phyloP scores from a whole-genome alignment of 2,797 vertebrate genomes.

The Thunnus albacares region DNA sequence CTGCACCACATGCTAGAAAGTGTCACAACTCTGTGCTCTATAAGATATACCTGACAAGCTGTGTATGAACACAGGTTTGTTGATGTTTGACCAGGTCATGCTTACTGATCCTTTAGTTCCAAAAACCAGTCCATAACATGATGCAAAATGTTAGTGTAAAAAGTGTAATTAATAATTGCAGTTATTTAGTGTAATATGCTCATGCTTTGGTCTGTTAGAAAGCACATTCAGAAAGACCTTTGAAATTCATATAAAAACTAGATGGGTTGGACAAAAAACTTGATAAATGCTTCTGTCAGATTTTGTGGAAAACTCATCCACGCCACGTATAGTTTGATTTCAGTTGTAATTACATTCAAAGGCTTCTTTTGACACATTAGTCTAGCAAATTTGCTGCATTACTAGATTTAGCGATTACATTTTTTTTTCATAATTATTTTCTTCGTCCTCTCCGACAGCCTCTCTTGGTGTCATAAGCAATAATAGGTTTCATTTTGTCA shows the following conservation, averaged over 20 bases:
- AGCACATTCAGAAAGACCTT: conserved; percentile 18
- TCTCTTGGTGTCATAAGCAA: conserved; percentile 40
- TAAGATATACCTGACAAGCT: neutral
- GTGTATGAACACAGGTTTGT: neutral
- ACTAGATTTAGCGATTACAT: conserved; percentile 34
- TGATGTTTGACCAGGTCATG: neutral
- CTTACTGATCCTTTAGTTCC: conserved; percentile 4
- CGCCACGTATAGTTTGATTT: conserved; percentile 36
- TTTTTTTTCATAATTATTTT: conserved; percentile 28
- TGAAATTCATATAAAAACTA: conserved; percentile 23
- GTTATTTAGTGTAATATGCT: neutral
- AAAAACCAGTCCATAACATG: neutral
- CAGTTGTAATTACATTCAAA: conserved; percentile 53
- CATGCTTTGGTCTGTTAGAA: conserved; percentile 1
- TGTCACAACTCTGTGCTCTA: conserved; percentile 7
- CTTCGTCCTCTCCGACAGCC: neutral
- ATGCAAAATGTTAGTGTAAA: neutral
- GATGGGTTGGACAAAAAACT: conserved; percentile 6
- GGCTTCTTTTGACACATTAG: conserved; percentile 49
- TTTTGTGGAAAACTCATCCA: conserved; percentile 23
- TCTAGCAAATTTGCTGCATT: conserved; percentile 37
- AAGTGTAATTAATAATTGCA: neutral
- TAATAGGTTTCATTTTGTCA: conserved; percentile 63
- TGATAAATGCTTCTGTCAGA: conserved; percentile 18
- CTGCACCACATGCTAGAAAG: neutral